Evolutionary conservation across 2,888 invertebrate species (phyloP).

Genomic region (Sicus ferrugineus): DNA sequence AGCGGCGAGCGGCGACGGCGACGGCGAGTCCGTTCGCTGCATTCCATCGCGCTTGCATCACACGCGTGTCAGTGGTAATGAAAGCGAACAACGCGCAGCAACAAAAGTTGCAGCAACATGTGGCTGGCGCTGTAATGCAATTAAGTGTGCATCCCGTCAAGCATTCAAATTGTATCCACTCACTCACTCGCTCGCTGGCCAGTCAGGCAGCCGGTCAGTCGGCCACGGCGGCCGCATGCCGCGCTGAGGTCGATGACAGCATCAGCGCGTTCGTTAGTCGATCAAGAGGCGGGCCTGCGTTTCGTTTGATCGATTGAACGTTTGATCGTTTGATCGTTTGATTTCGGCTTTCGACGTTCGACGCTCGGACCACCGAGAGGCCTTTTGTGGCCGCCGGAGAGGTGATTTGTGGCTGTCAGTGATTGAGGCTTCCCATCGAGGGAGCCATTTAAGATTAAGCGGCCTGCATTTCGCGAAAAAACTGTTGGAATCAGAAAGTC

Average conservation of each 20-base stretch:
- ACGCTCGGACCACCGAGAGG: background rate
- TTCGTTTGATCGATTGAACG: background rate
- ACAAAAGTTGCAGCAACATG: conserved; percentile 16
- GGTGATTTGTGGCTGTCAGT: conserved; percentile 15
- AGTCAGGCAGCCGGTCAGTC: background rate
- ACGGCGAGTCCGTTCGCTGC: conserved; percentile 1
- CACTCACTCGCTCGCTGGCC: background rate
- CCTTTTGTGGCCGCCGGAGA: background rate
- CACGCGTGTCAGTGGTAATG: conserved; percentile 17
- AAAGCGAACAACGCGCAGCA: conserved; percentile 10
- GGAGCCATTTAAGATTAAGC: background rate
- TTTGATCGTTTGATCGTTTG: background rate
- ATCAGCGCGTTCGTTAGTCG: background rate
- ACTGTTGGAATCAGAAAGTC: background rate
- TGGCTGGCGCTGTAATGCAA: background rate
- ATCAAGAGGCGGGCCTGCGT: background rate
- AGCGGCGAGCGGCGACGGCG: no score
- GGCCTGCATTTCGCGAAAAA: background rate
- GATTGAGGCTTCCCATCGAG: background rate
- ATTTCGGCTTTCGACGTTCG: background rate
- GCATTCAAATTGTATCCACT: conserved; percentile 13
- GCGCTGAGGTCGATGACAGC: background rate
- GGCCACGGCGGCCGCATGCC: background rate
- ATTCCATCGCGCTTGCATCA: conserved; percentile 3
- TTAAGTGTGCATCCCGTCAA: background rate